Evolutionary conservation across 2,888 invertebrate species (phyloP), one percentile per base, ranked within the genome.

Genomic region (Ganaspis brasiliensis): DNA sequence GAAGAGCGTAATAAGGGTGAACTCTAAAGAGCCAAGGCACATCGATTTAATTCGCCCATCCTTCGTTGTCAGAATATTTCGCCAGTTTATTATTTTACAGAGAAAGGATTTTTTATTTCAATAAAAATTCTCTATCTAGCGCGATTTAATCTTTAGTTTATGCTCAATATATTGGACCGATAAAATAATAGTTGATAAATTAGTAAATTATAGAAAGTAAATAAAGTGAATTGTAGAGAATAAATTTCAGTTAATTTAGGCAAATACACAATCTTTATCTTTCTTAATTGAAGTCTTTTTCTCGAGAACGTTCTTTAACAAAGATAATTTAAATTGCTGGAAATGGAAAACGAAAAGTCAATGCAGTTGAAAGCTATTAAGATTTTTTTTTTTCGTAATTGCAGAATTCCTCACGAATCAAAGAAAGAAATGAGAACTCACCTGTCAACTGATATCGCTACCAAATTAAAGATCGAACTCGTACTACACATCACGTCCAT

Each of bases 361-460:
- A 31, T 31, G 31, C 31, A 31, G 3, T 31, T 31, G 31, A 31
- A 31, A 31, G 31, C 31, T 31, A 4, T 31, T 2, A 6, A 31
- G 31, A 31, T 6, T 31, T 31, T 40, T 26, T 6, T 31, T 31
- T 40, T 26, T 8, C 9, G 21, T 56, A 1, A 40, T 14, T 35
- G 35, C 4, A 56, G 19, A 21, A 71, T 59, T 31, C 10, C 6
- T 35, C 19, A 19, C 35, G 19, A 8, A 37, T 19, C 37, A 5
- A 49, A 37, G 12, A 61, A 12, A 1, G 9, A 14, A 40, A 21
- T 37, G 2, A 45, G 40, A 75, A 78, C 95, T 94, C 92, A 98
- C 98, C 98, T 97, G 95, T 99, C 98, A 93, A 98, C 97, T 88
- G 98, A 98, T 92, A 99, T 99, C 87, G 98, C 98, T 85, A 98